Conservation (phyloP, 2,113 vertebrate species). For the Centrocercus urophasianus region DNA sequence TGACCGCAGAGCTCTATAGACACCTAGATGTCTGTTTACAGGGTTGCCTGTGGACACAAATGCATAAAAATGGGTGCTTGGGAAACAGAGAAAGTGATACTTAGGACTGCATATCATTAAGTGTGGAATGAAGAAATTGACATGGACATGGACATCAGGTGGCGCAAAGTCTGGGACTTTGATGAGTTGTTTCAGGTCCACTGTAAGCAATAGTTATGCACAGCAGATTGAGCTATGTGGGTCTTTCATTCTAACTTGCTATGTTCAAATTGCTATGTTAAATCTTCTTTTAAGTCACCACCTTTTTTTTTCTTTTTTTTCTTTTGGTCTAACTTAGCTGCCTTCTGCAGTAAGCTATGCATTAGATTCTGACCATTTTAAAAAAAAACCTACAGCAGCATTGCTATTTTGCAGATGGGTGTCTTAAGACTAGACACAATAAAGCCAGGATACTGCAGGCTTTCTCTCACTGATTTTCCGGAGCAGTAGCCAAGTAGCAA, state of each 20-base stretch:
- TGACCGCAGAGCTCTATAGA: accelerated
- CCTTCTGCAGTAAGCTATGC: background rate
- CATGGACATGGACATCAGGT: background rate
- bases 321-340: background rate
- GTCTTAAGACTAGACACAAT: background rate
- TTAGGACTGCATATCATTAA: background rate
- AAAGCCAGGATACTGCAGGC: background rate
- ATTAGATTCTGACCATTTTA: background rate
- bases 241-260: background rate
- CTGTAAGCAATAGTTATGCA: background rate
- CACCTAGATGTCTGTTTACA: background rate
- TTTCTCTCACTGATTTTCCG: background rate
- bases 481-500: background rate
- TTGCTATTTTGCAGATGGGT: background rate
- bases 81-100: accelerated
- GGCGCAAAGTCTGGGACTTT: background rate
- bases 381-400: background rate
- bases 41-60: background rate
- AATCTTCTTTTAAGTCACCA: background rate
- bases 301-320: background rate
- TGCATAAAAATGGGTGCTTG: background rate
- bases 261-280: background rate
- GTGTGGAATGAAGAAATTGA: too few species aligned
- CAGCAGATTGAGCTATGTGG: background rate
- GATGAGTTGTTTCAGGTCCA: background rate